phyloP scores from a whole-genome alignment of 2,888 invertebrate species.

The Rotaria macrura region DNA sequence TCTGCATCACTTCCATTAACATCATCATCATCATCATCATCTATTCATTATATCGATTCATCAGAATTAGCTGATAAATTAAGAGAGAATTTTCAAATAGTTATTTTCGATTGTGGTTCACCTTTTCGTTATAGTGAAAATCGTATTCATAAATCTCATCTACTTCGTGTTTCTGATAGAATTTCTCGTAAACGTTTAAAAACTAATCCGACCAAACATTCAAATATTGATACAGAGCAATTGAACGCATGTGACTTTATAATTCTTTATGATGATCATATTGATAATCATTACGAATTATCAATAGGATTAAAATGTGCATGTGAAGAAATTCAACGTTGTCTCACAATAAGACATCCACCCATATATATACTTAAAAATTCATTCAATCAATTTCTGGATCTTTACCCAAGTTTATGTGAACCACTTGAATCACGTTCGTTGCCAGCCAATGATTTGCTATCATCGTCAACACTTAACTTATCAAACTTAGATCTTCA shows the following conservation, averaged over 20 bases:
- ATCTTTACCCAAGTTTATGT: not conserved
- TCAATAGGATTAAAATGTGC: not conserved
- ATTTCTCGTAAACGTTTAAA: slow-evolving; percentile 5
- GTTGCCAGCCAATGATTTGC: not conserved
- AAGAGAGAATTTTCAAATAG: not conserved
- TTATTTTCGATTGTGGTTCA: slow-evolving; percentile 13
- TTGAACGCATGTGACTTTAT: not conserved
- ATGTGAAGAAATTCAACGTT: not conserved
- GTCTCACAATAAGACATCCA: not conserved
- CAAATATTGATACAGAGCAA: not conserved
- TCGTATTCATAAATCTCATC: not conserved
- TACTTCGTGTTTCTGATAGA: not conserved
- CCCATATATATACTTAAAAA: not conserved
- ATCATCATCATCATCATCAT: not conserved
- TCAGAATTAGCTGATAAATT: not conserved
- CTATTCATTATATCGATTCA: not conserved
- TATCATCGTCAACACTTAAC: not conserved
- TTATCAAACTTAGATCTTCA: not conserved
- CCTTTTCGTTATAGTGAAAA: slow-evolving; percentile 1
- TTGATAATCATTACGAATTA: not conserved
- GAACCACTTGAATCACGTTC: not conserved
- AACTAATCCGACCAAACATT: not conserved
- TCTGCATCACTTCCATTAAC: not conserved
- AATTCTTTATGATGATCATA: not conserved
- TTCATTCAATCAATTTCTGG: not conserved